Evolutionary conservation across 2,113 vertebrate genomes (phyloP), one percentile per base, ranked within the genome.

Genomic region (Petrocephalus zakoni): DNA sequence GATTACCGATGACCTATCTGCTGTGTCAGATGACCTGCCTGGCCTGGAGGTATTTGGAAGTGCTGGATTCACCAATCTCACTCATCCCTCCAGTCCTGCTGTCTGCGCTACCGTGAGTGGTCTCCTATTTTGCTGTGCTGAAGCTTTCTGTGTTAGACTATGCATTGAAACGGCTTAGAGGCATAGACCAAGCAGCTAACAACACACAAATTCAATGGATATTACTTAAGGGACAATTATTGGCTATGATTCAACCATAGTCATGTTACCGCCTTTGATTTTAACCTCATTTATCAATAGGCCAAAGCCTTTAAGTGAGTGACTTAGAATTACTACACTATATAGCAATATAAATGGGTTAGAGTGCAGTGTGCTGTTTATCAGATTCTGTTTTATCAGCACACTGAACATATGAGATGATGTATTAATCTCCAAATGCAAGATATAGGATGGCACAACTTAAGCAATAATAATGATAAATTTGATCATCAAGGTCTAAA

Each of bases 21-120:
- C 88, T 81, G 55, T 93, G 95, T 88, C 92, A 97, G 96, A 89
- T 96, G 72, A 96, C 95, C 84, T 97, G 96, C 91, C 91, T 97
- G 92, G 96, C 95, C 2, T 96, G 96, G 96, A 97, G 96, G 89
- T 95, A 95, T 91, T 96, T 95, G 95, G 29, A 92, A 1, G 90
- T 93, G 21, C 94, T 94, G 72, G 93, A 92, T 52, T 46, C 87
- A 21, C 92, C 94, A 68, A 94, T 91, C 61, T 47, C 88, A 19
- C 92, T 93, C 25, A 91, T 95, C 89, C 95, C 94, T 2, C 92
- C 93, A 0, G 94, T 95, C 81, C 94, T 97, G 22, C 90, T 97
- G 88, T 52, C 88, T 0, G 91, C 88, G 0, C 96, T 97, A 51
- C 96, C 96, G 96, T 97, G 93, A 96, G 96, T 95, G 89, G 0